These are phyloP conservation scores for Myripristis jacobus DNA, from an alignment of 2,797 vertebrate genomes.

Conservation along the genomic window DNA sequence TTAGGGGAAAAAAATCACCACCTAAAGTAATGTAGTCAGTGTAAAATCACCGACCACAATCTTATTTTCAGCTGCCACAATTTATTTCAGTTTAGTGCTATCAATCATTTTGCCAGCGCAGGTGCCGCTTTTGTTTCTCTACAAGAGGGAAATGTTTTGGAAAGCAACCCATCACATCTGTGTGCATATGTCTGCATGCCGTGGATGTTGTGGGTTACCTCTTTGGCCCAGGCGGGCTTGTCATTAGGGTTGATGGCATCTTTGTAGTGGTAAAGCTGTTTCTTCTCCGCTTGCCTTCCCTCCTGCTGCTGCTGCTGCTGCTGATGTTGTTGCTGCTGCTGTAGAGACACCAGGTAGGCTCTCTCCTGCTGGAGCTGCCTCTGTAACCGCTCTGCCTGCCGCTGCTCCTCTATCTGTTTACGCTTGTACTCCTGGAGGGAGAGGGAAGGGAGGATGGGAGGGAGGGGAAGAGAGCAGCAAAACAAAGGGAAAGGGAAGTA, in stretches of 20 bases:
- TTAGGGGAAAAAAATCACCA: too few relatives aligned
- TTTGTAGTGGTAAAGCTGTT: conserved; percentile 95
- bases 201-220: conserved; percentile 80
- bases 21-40: too few relatives aligned
- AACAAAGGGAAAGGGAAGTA: not conserved
- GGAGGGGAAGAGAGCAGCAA: conserved; percentile 7
- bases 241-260: conserved; percentile 91
- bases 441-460: not conserved
- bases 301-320: conserved; percentile 88
- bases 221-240: conserved; percentile 97
- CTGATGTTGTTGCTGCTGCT: conserved; percentile 86
- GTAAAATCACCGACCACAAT: too few relatives aligned
- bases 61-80: too few relatives aligned
- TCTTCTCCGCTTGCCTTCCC: conserved; percentile 90
- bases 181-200: conserved; percentile 19
- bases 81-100: too few relatives aligned
- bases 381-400: conserved; percentile 95
- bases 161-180: not conserved
- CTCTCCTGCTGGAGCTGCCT: conserved; percentile 94
- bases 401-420: conserved; percentile 96
- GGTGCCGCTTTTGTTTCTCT: not conserved
- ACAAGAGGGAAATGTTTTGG: not conserved
- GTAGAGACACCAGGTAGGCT: conserved; percentile 94
- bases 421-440: conserved; percentile 93
- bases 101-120: too few relatives aligned